Conservation (phyloP, 2,113 vertebrate species). For the Alethe diademata region DNA sequence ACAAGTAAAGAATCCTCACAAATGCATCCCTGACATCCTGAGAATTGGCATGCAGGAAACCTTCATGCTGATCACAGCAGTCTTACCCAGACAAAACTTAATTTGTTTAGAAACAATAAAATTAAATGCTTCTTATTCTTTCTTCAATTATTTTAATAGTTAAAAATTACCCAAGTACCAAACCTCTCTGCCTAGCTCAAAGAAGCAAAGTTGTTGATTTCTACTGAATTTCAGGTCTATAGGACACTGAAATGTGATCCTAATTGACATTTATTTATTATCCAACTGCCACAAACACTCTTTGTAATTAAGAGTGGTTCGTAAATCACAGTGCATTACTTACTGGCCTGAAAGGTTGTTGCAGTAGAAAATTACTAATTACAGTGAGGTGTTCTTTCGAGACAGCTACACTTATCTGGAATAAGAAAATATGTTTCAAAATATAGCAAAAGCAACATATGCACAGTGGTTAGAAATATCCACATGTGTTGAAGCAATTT, state of each 20-base stretch:
- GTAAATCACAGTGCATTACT: not conserved
- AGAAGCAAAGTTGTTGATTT: not conserved
- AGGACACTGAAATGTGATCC: not conserved
- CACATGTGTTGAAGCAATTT: not conserved
- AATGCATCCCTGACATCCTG: not conserved
- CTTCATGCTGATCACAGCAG: not conserved
- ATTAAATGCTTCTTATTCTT: not conserved
- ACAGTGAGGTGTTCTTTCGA: not conserved
- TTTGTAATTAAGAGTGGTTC: not conserved
- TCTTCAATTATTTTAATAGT: not conserved
- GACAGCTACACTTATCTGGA: not conserved
- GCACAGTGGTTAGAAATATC: not conserved
- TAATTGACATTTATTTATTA: not conserved
- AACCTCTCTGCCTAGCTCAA: not conserved
- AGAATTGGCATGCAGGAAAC: not conserved
- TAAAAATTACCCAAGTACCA: not conserved
- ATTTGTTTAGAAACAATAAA: conserved; percentile 10
- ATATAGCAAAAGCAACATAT: not conserved
- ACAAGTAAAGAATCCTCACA: not conserved
- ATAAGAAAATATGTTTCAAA: not conserved
- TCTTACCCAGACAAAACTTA: not conserved
- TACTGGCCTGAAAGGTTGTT: not conserved
- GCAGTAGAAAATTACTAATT: not conserved
- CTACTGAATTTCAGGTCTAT: not conserved
- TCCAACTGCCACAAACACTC: not conserved